Evolutionary conservation across 2,113 vertebrate species (phyloP), one percentile per base, ranked within the genome.

Genomic region (Heterocephalus glaber): DNA sequence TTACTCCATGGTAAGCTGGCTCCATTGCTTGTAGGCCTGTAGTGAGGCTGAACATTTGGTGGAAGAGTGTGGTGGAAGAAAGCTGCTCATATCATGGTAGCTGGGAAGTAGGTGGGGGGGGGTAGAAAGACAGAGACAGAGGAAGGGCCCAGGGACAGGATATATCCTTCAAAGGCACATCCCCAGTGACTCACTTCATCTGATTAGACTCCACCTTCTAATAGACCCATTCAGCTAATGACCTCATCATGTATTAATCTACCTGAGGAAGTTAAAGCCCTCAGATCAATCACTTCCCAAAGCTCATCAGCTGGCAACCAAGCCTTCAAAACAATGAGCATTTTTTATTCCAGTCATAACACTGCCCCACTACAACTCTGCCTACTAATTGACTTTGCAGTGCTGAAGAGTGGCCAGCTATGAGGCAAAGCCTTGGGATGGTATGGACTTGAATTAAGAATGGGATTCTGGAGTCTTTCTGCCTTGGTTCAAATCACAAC

Each of bases 301-400:
- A 68, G 16, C 35, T 2, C 66, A n/a, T 47, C 12, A 14, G 12
- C 41, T 47, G 70, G 41, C 72, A 44, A 74, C 72, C 24, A 47
- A 28, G 41, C 41, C 26, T 14, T 74, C 72, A 28, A 74, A 14
- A 47, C 72, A 28, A 16, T 74, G 41, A 74, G 41, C 41, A 14
- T 13, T 47, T 74, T 44, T 74, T 13, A 47, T 74, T 74, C 41
- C 72, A 74, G 3, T 11, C 72, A 74, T 16, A 41, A 14, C 41
- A 28, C 24, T 13, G 26, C 22, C 24, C 5, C 26, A 33, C 24
- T 30, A n/a, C 16, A 24, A 26, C 30, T 35, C 16, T 41, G 38
- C 26, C 70, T 3, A 11, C 14, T 3, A 30, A 26, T 24, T 1
- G 5, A 5, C 5, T n/a, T 60, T 17, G 3, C 16, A 24, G 24